A percentile compares a stretch with the other conserved stretches of the same genome.
Evolutionary conservation across 2,113 vertebrate species (phyloP).

Genomic region (Phylloscopus whistleri): DNA sequence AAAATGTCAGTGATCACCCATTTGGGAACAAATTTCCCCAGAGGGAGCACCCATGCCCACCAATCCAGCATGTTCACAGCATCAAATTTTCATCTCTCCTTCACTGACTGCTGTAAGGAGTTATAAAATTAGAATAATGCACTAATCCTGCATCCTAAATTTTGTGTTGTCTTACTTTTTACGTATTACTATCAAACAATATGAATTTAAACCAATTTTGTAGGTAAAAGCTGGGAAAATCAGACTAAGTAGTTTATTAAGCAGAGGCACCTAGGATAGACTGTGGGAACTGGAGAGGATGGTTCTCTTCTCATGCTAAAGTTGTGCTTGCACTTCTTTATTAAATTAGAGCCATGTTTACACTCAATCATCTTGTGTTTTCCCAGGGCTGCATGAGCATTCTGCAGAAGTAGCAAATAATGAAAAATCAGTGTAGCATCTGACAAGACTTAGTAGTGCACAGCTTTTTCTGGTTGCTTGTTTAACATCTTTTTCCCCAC

Average conservation of each 20-base stretch:
- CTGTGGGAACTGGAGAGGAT: neutral
- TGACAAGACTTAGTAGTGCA: neutral
- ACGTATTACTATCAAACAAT: neutral
- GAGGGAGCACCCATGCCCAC: neutral
- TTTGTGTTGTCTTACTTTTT: neutral
- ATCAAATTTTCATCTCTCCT: neutral
- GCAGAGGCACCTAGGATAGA: neutral
- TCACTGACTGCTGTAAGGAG: neutral
- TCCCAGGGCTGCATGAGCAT: neutral
- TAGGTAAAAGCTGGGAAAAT: neutral
- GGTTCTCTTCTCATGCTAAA: neutral
- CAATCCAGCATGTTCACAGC: neutral
- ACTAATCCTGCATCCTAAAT: neutral
- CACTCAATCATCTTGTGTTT: neutral
- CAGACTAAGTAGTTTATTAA: neutral
- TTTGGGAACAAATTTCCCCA: neutral
- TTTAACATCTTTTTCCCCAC: neutral
- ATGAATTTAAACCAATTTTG: rapidly evolving
- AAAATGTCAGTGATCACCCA: neutral
- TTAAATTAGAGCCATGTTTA: neutral
- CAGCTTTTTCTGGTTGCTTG: neutral
- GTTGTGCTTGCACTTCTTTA: neutral
- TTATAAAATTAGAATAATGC: neutral
- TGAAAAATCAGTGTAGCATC: neutral
- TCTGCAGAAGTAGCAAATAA: neutral